Evolutionary conservation across 2,888 invertebrate genomes (phyloP).

Genomic region (Heliconius sara): DNA sequence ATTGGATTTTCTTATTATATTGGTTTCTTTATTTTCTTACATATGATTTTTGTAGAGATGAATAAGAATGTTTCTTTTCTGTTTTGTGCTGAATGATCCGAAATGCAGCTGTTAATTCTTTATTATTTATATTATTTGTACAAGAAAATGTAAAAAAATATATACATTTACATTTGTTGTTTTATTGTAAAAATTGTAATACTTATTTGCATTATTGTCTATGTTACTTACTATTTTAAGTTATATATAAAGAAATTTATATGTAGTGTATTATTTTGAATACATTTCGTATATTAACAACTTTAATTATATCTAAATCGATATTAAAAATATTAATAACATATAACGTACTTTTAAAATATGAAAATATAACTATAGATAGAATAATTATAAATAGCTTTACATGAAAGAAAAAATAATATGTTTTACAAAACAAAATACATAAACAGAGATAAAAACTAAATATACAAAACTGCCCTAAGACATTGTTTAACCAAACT

Average conservation of each 20-base stretch:
- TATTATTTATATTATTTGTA: too few relatives aligned
- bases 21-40: background rate
- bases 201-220: background rate
- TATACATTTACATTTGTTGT: background rate
- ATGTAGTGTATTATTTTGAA: background rate
- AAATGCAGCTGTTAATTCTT: too few relatives aligned
- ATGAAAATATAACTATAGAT: too few relatives aligned
- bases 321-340: background rate
- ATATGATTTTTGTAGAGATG: background rate
- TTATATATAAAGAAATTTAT: too few relatives aligned
- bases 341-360: background rate
- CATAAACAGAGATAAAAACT: background rate
- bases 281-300: background rate
- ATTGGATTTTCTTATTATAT: constrained; percentile 18
- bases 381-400: too few relatives aligned
- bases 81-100: background rate
- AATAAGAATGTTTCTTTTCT: background rate
- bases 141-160: background rate
- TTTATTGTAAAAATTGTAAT: background rate
- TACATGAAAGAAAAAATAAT: background rate
- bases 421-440: background rate
- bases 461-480: background rate
- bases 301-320: background rate
- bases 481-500: background rate
- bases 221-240: background rate